Base-by-base conservation (phyloP, 2,888 invertebrate genomes). In the Dinocampus coccinellae region DNA sequence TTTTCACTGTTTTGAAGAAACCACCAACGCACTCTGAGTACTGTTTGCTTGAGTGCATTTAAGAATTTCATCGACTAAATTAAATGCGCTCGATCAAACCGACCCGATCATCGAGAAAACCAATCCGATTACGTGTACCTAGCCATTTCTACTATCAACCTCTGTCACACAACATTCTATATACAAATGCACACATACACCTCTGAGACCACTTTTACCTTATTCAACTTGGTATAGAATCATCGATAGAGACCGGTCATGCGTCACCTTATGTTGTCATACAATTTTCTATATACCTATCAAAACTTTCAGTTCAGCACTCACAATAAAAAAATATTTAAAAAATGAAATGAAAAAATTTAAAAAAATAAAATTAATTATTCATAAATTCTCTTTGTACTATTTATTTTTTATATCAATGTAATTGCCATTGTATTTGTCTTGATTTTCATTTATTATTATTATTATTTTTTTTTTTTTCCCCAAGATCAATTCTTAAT, bases 241-340 rank as follows among this genome's bases (percentile, higher is more conserved):
- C 34, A 24, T 55, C 69, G 26, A 61, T 69, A 24, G 61, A 13
- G 52, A 22, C 7, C 61, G 62, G 68, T 62, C 53, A 24, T 20
- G 52, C 68, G 22, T 53, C 61, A 62, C 69, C 22, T 47, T 29
- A 64, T 58, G 42, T 26, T 22, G 22, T 55, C 57, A 47, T 70
- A 29, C 58, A 58, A 70, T 70, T 69, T 63, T 39, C 63, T 42
- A 47, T 47, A 47, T 47, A 26, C 47, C 16, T 11, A 47, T 63
- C 47, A 20, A 52, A 24, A n/a, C 63, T 63, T 24, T 26, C 39
- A 13, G n/a, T 47, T 47, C 63, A 42, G 13, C 39, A 52, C n/a
- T 29, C 42, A 47, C 11, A 26, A 63, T 42, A 63, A 47, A 16
- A 16, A 47, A 29, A 33, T n/a, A n/a, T n/a, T n/a, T n/a, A 61